Base-by-base conservation (phyloP, 2,113 vertebrate genomes). In the Rutilus rutilus region DNA sequence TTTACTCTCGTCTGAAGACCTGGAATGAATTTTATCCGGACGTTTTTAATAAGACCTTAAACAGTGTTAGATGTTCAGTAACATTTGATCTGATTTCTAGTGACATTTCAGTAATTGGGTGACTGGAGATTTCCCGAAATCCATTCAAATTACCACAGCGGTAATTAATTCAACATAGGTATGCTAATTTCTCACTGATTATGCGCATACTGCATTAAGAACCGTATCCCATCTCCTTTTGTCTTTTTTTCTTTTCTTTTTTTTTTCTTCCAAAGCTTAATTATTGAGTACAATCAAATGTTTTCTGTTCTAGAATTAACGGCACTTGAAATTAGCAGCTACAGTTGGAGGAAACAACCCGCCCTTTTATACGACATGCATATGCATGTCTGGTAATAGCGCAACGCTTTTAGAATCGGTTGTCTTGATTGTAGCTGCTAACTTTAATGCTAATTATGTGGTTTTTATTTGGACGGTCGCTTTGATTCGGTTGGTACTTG, bases 311-410 rank as follows among this genome's bases (percentile, higher is more conserved):
- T 93, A 88, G 92, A 93, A 87, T 91, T 77, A 94, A 93, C 91
- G 92, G 90, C 92, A 92, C 91, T 92, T 87, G 93, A 93, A 93
- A 94, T 95, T 94, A 96, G 93, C 95, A 95, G 94, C 94, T 96
- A 93, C 88, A 89, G 93, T 92, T 92, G 76, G 77, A 88, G 90
- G 3, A 85, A 90, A 83, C 78, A 7, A 23, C 71, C 83, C 30
- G 54, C 57, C 19, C 5, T 4, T 30, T 62, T 52, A 30, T 33
- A 50, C 3, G 6, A 36, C 23, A 54, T 17, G 15, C 52, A 54
- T 54, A 54, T 19, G 17, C 52, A 6, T 17, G 11, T 10, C 47
- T 5, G 19, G n/a, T 71, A 54, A 30, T 50, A 52, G 50, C 75
- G 10, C 4, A 21, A 17, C 11, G 19, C 36, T 19, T 87, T 87